These are phyloP conservation scores for Cerastis rubricosa DNA, from an alignment of 2,888 invertebrate genomes.

Conservation along the genomic window DNA sequence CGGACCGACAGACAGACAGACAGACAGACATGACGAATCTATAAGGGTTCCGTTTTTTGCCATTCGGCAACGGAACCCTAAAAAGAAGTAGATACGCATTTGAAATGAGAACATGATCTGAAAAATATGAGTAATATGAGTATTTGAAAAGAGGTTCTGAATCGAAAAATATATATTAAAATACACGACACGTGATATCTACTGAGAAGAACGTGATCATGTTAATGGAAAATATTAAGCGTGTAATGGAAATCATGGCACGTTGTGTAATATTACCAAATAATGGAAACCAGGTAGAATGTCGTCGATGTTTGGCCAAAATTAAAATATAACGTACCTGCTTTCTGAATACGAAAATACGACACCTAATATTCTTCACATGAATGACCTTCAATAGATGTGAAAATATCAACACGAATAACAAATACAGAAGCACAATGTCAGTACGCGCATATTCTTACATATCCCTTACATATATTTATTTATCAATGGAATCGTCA, in stretches of 20 bases:
- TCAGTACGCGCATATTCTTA: background rate
- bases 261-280: slow-evolving; percentile 19
- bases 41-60: no score
- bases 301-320: slow-evolving; percentile 13
- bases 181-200: background rate
- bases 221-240: slow-evolving; percentile 43
- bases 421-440: slow-evolving; percentile 20
- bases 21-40: no score
- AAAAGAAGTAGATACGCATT: slow-evolving; percentile 20
- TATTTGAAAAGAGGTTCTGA: background rate
- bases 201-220: slow-evolving; percentile 30
- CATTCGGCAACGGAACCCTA: no score
- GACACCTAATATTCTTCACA: slow-evolving; percentile 2
- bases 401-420: slow-evolving; percentile 14
- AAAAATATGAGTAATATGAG: background rate
- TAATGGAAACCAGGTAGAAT: slow-evolving; percentile 27
- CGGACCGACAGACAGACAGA: no score
- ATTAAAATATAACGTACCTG: background rate
- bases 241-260: slow-evolving; percentile 38
- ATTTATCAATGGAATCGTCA: slow-evolving; percentile 4
- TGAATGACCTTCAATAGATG: slow-evolving; percentile 25
- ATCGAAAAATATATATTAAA: slow-evolving; percentile 3
- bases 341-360: slow-evolving; percentile 28
- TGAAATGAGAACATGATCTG: background rate
- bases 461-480: background rate